Base-by-base conservation (phyloP, 2,888 invertebrate species). In the Eupeodes luniger region DNA sequence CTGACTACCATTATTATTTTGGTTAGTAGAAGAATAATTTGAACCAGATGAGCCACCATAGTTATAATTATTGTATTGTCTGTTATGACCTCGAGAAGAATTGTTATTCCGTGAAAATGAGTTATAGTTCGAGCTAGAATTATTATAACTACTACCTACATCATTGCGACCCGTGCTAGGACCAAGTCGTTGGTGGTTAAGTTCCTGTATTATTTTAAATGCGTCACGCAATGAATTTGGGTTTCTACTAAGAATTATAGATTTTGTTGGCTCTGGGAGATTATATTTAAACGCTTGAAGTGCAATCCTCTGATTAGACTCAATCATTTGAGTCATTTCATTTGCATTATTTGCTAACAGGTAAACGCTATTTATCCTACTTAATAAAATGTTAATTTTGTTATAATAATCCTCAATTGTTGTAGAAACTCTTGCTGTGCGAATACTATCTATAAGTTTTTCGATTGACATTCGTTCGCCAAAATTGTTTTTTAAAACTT, bases 401-500 rank as follows among this genome's bases (percentile, higher is more conserved):
- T 77, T 19, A 59, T 85, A 85, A 69, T 77, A 81, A 16, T 77
- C 80, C 36, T 77, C 72, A 27, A 81, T 55, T 44, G 61, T 77
- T 7, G 77, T 53, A 34, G 59, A 14, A 14, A 70, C 66, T 64
- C 77, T 66, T 51, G 76, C 64, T n/a, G 64, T 51, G 12, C 74
- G 72, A 11, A 81, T 64, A 49, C 74, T 72, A 53, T 77, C 72
- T 19, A 81, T 27, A 12, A 85, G 62, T 14, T 80, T 47, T 47
- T 64, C 51, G 11, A 59, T 12, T n/a, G n/a, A n/a, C n/a, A n/a
- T 6, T 34, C 34, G 53, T 51, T 81, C 77, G 27, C 72, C 74
- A 34, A 80, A 77, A 74, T 67, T 85, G 9, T 14, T 62, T 34
- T 67, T 72, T n/a, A 77, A 72, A 47, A 81, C 66, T 16, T 27